These are phyloP conservation scores for Glyptemys insculpta DNA, from an alignment of 2,797 vertebrate species.

Conservation along the genomic window DNA sequence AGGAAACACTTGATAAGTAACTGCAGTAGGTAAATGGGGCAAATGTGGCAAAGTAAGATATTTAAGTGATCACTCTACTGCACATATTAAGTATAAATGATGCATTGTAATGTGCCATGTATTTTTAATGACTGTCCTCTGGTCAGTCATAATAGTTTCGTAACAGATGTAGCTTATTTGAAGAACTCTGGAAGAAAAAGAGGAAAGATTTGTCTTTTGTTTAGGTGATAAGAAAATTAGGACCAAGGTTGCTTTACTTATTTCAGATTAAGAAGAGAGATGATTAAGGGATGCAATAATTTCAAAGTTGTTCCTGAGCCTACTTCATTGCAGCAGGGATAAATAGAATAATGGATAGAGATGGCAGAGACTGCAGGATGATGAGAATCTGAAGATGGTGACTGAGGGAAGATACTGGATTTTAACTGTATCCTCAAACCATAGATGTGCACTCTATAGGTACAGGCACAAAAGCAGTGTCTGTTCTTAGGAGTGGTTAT, in stretches of 20 bases:
- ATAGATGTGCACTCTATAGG: not conserved
- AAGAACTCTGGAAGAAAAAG: not conserved
- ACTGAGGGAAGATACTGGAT: not conserved
- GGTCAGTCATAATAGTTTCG: not conserved
- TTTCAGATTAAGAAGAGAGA: not conserved
- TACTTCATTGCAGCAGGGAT: accelerated
- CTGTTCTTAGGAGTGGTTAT: not conserved
- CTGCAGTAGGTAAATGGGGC: not conserved
- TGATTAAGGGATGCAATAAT: not conserved
- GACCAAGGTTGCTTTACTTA: not conserved
- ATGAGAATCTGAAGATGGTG: not conserved
- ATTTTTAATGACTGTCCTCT: not conserved
- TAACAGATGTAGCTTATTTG: not conserved
- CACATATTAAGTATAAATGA: not conserved
- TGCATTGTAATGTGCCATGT: accelerated
- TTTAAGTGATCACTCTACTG: not conserved
- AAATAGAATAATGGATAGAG: not conserved
- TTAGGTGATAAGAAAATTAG: not conserved
- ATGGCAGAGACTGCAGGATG: not conserved
- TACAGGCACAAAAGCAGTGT: not conserved
- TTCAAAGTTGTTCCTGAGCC: not conserved
- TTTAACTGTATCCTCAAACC: not conserved
- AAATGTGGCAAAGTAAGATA: constrained; percentile 14
- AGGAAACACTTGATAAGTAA: not conserved
- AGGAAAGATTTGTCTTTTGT: not conserved